phyloP scores from a whole-genome alignment of 2,797 vertebrate species.

The Urocyon cinereoargenteus region DNA sequence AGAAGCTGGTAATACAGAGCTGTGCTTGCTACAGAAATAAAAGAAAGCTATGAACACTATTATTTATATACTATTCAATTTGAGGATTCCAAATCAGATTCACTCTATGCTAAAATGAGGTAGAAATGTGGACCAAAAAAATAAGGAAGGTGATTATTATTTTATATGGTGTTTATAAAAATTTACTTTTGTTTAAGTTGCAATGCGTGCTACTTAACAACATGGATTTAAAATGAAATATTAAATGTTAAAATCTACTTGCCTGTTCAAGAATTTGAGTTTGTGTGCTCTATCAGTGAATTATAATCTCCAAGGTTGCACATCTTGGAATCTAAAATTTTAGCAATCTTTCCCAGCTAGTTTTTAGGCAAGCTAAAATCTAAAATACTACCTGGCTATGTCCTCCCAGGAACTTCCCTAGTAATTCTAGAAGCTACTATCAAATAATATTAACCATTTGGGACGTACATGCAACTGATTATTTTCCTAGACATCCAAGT shows the following conservation, averaged over 20 bases:
- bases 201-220: not conserved
- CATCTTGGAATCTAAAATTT: not conserved
- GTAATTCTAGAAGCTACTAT: not conserved
- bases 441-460: not conserved
- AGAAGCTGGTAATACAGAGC: not conserved
- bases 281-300: not conserved
- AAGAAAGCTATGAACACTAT: not conserved
- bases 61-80: not conserved
- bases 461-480: not conserved
- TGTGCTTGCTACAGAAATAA: not conserved
- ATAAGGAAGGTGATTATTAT: not conserved
- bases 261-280: not conserved
- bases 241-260: not conserved
- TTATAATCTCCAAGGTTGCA: not conserved
- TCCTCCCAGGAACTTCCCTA: not conserved
- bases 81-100: not conserved
- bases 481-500: not conserved
- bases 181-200: not conserved
- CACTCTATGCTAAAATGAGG: not conserved
- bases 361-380: not conserved
- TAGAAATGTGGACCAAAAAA: not conserved
- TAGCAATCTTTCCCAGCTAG: not conserved
- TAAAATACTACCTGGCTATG: not conserved
- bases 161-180: not conserved
- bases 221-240: not conserved